These are phyloP conservation scores for Campoplex nolae DNA, from an alignment of 2,888 invertebrate species.

Conservation along the genomic window DNA sequence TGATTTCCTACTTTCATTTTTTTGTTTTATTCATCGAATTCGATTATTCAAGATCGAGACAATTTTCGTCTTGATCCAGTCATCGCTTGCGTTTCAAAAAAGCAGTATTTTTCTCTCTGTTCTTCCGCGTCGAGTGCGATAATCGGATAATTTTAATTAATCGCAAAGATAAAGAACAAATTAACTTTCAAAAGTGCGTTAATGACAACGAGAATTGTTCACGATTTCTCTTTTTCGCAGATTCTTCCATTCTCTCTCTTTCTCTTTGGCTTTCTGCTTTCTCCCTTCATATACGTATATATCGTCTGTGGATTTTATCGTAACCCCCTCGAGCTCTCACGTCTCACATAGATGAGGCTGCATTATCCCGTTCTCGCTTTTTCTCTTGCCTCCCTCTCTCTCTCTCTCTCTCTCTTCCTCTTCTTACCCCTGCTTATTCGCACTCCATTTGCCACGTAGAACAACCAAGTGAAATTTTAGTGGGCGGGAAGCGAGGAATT, in stretches of 20 bases:
- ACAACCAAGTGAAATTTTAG: slow-evolving; percentile 58
- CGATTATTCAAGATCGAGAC: too few species aligned
- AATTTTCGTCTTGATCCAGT: too few species aligned
- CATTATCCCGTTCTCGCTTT: slow-evolving; percentile 23
- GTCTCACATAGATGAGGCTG: slow-evolving; percentile 32
- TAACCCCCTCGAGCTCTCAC: slow-evolving; percentile 8
- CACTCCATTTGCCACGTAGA: slow-evolving; percentile 60
- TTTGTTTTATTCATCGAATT: too few species aligned
- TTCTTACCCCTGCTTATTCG: slow-evolving; percentile 39
- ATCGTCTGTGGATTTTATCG: slow-evolving; percentile 33
- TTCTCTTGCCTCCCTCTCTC: not conserved
- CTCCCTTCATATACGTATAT: slow-evolving; percentile 7
- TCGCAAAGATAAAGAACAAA: not conserved
- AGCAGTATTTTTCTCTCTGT: not conserved
- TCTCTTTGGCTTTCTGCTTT: not conserved
- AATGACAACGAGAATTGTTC: slow-evolving; percentile 53
- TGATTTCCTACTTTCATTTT: too few species aligned
- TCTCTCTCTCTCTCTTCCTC: not conserved
- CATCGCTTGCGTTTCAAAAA: not conserved
- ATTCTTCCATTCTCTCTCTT: slow-evolving; percentile 5
- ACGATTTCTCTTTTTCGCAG: not conserved
- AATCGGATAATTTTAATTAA: not conserved
- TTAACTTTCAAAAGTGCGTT: slow-evolving; percentile 8
- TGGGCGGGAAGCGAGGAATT: slow-evolving; percentile 51
- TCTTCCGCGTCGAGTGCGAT: not conserved